Evolutionary conservation across 2,797 vertebrate genomes (phyloP).

Genomic region (Triplophysa bombifrons): DNA sequence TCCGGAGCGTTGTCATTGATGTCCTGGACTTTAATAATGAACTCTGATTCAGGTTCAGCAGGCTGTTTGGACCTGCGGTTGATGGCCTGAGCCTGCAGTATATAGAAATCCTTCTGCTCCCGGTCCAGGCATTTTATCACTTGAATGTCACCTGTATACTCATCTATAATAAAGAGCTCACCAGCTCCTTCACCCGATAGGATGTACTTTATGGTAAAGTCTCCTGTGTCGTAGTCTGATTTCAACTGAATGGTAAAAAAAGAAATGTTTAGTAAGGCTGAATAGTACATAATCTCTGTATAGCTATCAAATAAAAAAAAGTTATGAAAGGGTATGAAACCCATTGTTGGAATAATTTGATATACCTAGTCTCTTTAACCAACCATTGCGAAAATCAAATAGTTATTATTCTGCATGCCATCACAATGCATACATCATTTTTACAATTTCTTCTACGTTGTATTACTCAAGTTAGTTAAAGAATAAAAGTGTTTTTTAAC

Average conservation of each 20-base stretch:
- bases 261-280: background rate
- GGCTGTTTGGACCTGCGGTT: constrained; percentile 77
- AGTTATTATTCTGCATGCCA: too few relatives aligned
- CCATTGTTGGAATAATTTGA: too few relatives aligned
- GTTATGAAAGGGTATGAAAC: too few relatives aligned
- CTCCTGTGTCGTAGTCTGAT: constrained; percentile 83
- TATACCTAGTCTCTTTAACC: too few relatives aligned
- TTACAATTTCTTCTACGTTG: too few relatives aligned
- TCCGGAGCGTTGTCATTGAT: constrained; percentile 90
- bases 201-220: constrained; percentile 79
- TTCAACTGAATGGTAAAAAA: constrained; percentile 73
- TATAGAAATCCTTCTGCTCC: constrained; percentile 86
- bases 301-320: too few relatives aligned
- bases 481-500: too few relatives aligned
- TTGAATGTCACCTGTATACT: constrained; percentile 81
- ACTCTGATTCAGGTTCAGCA: constrained; percentile 88
- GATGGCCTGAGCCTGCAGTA: constrained; percentile 84
- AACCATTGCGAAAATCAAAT: too few relatives aligned
- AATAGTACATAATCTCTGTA: too few relatives aligned
- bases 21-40: constrained; percentile 91
- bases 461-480: background rate
- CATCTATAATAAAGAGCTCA: constrained; percentile 81
- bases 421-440: too few relatives aligned
- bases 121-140: constrained; percentile 84
- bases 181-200: constrained; percentile 86